Conservation (phyloP, 2,888 invertebrate species). For the Minunthozetes semirufus region DNA sequence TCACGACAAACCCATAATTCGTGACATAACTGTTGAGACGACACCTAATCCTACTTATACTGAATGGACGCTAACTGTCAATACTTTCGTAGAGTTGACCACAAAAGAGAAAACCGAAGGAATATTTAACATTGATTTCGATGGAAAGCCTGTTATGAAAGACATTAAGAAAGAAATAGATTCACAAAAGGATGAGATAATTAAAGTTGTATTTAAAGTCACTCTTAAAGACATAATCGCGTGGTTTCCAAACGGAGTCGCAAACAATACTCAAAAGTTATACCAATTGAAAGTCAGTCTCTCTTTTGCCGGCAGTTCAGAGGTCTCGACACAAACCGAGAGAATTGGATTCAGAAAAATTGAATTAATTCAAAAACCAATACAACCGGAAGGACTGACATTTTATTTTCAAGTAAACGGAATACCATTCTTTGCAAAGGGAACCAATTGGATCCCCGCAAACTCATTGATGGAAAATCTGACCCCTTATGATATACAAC, state of each 20-base stretch:
- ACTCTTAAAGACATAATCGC: conserved; percentile 6
- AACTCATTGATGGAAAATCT: conserved; percentile 72
- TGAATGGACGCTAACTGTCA: conserved; percentile 17
- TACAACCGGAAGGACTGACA: conserved; percentile 52
- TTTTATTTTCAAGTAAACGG: conserved; percentile 84
- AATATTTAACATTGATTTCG: background rate
- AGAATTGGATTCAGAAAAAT: conserved; percentile 78
- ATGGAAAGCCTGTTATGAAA: background rate
- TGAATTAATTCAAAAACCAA: conserved; percentile 63
- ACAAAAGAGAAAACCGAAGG: background rate
- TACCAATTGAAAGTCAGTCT: conserved; percentile 61
- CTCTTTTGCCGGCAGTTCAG: conserved; percentile 44
- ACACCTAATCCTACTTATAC: conserved; percentile 1
- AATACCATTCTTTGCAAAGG: conserved; percentile 83
- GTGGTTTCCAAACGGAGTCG: conserved; percentile 91
- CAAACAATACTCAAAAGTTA: conserved; percentile 57
- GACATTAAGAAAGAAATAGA: background rate
- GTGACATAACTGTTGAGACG: conserved; percentile 55
- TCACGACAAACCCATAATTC: conserved; percentile 58
- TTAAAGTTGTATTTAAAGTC: background rate
- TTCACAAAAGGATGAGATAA: background rate
- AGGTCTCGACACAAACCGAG: conserved; percentile 51
- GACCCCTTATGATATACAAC: conserved; percentile 54
- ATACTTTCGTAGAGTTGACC: background rate
- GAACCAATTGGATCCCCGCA: conserved; percentile 86